Conservation (phyloP, 2,888 invertebrate species). For the Agonopterix subpropinquella region DNA sequence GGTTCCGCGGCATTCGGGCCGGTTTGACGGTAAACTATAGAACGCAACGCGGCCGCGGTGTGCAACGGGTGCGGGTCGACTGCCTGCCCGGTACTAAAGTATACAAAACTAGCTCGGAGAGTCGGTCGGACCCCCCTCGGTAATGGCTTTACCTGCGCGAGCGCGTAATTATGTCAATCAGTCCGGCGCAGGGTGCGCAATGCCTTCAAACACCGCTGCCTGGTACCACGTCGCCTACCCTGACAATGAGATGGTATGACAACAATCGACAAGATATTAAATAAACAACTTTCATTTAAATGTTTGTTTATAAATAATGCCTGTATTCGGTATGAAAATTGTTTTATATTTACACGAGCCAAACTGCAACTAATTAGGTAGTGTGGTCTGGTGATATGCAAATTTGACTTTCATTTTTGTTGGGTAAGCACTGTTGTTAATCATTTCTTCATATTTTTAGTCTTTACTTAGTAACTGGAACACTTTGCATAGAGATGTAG, state of each 20-base stretch:
- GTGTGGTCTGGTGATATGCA: too few relatives aligned
- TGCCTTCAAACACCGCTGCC: conserved; percentile 3
- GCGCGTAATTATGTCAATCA: conserved; percentile 60
- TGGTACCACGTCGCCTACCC: conserved; percentile 29
- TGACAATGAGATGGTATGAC: conserved; percentile 29
- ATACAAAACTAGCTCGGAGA: background rate
- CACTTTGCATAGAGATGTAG: too few relatives aligned
- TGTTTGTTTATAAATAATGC: background rate
- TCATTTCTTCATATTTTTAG: too few relatives aligned
- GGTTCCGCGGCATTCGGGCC: conserved; percentile 57
- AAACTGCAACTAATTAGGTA: too few relatives aligned
- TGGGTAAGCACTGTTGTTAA: too few relatives aligned
- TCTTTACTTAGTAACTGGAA: too few relatives aligned
- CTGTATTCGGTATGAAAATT: too few relatives aligned
- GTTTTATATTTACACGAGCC: too few relatives aligned
- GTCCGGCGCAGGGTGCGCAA: conserved; percentile 36
- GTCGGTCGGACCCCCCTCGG: conserved; percentile 14
- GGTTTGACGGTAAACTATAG: conserved; percentile 21
- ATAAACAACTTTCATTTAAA: background rate
- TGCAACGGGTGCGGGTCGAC: conserved; percentile 47
- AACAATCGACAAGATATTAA: background rate
- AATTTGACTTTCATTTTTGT: too few relatives aligned
- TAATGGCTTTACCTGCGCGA: conserved; percentile 36
- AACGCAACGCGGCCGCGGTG: conserved; percentile 35
- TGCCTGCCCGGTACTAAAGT: conserved; percentile 17